Conservation (phyloP, 2,888 invertebrate genomes). For the Zygaena filipendulae region DNA sequence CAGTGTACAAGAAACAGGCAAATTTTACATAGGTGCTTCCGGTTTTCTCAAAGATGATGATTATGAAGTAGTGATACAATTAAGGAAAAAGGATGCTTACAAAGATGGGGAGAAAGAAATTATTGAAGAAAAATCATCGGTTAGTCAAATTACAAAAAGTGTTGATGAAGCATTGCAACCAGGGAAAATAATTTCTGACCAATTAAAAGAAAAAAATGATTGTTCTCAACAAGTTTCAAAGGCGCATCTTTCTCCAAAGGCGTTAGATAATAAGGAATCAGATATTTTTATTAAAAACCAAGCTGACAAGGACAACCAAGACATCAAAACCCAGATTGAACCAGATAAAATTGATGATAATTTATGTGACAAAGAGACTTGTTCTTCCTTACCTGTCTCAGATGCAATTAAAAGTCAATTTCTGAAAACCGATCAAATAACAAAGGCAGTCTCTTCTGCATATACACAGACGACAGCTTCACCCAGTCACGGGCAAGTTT, state of each 20-base stretch:
- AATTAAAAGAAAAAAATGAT: neutral
- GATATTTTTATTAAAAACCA: neutral
- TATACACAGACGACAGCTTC: conserved; percentile 49
- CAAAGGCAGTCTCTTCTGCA: conserved; percentile 36
- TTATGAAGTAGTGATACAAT: conserved; percentile 55
- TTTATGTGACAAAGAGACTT: conserved; percentile 26
- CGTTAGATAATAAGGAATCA: no score
- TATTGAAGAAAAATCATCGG: conserved; percentile 2
- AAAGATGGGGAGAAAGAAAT: conserved; percentile 12
- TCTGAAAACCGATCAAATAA: conserved; percentile 21
- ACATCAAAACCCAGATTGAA: conserved; percentile 4
- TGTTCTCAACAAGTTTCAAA: neutral
- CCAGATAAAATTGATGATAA: conserved; percentile 17
- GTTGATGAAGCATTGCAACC: neutral
- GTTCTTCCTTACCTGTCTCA: conserved; percentile 25
- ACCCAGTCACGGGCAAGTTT: conserved; percentile 34
- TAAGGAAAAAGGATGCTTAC: conserved; percentile 39
- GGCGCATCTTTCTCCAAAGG: neutral
- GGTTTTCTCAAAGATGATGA: conserved; percentile 44
- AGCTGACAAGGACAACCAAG: conserved; percentile 7
- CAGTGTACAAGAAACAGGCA: conserved; percentile 35
- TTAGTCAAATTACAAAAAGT: no score
- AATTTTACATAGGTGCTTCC: conserved; percentile 49
- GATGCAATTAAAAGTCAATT: conserved; percentile 20
- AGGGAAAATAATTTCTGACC: neutral